Percentiles rank a stretch among this genome's conserved stretches.
Evolutionary conservation across 2,797 vertebrate genomes (phyloP).

Genomic region (Danio aesculapii): DNA sequence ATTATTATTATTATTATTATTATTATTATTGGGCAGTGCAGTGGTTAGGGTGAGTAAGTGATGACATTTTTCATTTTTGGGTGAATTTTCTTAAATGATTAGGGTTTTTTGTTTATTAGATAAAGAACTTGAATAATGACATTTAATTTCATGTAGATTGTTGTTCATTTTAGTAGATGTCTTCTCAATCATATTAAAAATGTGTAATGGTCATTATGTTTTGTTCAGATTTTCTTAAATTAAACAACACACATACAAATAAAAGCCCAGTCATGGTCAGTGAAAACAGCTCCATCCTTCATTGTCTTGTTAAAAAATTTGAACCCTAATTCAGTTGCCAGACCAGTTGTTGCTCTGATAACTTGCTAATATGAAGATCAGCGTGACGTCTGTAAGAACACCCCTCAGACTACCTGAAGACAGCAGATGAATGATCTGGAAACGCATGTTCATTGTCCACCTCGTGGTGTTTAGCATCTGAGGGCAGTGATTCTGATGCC

Average conservation of each 20-base stretch:
- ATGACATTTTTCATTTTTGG: too few relatives aligned
- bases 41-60: too few relatives aligned
- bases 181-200: too few relatives aligned
- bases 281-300: conserved; percentile 8
- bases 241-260: neutral
- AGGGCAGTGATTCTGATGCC: conserved; percentile 70
- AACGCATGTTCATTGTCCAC: conserved; percentile 51
- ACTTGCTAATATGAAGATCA: conserved; percentile 9
- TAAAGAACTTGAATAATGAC: too few relatives aligned
- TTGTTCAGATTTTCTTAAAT: too few relatives aligned
- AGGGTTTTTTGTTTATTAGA: too few relatives aligned
- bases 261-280: neutral
- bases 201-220: too few relatives aligned
- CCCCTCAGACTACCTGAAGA: conserved; percentile 19
- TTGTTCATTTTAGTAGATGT: too few relatives aligned
- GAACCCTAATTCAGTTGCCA: conserved; percentile 12
- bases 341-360: conserved; percentile 35
- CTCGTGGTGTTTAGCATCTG: conserved; percentile 48
- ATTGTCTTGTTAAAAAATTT: conserved; percentile 26
- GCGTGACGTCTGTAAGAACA: neutral
- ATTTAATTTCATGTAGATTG: too few relatives aligned
- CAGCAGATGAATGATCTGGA: conserved; percentile 26
- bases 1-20: too few relatives aligned
- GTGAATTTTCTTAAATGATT: too few relatives aligned
- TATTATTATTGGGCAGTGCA: too few relatives aligned